Conservation (phyloP, 2,888 invertebrate species). For the Vanessa cardui region DNA sequence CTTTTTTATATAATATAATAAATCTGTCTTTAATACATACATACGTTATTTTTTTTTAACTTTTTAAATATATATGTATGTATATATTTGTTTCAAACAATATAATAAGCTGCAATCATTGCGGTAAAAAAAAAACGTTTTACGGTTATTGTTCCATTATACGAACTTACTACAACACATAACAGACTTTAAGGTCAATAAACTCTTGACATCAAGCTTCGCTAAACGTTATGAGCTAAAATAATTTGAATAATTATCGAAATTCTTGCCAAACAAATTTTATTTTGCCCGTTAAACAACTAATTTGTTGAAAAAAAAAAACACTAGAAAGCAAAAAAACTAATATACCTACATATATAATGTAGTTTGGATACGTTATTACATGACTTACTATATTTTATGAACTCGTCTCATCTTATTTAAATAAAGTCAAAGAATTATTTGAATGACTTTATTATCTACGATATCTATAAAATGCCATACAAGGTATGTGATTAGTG, state of each 20-base stretch:
- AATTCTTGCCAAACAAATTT: neutral
- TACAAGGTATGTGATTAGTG: slow-evolving; percentile 21
- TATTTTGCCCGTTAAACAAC: neutral
- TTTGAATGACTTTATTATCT: slow-evolving; percentile 1
- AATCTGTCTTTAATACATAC: too few species aligned
- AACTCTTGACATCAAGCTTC: slow-evolving; percentile 8
- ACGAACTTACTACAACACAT: slow-evolving; percentile 20
- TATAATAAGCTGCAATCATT: neutral
- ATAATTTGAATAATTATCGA: neutral
- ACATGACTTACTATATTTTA: neutral
- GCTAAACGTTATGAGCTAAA: neutral
- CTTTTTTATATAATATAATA: too few species aligned
- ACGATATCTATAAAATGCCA: neutral
- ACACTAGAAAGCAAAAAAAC: too few species aligned
- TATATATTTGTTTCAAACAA: neutral
- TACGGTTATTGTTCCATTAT: slow-evolving; percentile 27
- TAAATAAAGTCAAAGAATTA: neutral
- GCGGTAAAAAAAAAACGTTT: slow-evolving; percentile 16
- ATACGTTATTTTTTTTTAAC: too few species aligned
- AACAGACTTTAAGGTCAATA: slow-evolving; percentile 8
- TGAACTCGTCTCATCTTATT: too few species aligned
- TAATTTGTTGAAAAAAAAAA: neutral
- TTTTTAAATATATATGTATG: too few species aligned
- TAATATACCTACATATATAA: too few species aligned
- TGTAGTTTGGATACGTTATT: neutral